Evolutionary conservation across 2,113 vertebrate genomes (phyloP), one percentile per base, ranked within the genome.

Genomic region (Steatornis caripensis): DNA sequence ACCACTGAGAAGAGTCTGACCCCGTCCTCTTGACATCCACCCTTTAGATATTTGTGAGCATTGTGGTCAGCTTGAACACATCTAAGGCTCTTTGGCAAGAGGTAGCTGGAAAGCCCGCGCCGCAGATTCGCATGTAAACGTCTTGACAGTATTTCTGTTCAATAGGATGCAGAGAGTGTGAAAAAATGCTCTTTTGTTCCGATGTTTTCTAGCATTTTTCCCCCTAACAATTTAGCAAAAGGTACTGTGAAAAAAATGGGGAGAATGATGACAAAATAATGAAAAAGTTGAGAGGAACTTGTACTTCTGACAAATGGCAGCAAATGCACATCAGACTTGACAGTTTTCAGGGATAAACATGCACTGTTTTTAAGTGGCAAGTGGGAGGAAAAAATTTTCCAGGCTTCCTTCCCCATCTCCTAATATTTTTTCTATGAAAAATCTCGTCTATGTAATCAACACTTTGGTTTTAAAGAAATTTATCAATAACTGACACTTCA

Each of bases 371-470:
- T 83, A 97, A 97, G 94, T 66, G 77, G 84, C 77, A 97, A 89
- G 96, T 96, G 84, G 95, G 86, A 95, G 95, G 77, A 87, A 96
- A 98, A 97, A 84, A 85, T 92, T 98, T 96, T 93, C 89, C 80
- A 92, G 48, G 66, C 69, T 58, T 71, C 77, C 60, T 92, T 94
- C 61, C 34, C 39, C 58, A 89, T 60, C 87, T 92, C 82, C 70
- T 89, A 87, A 36, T 87, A 70, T 93, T 71, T 96, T 92, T 93
- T 84, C 81, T 93, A 61, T 45, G 41, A 95, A 89, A 93, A 82
- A 15, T 77, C 68, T 89, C 0, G 0, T 74, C 68, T 83, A 32
- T 87, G 88, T 92, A 94, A 96, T 92, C 79, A 95, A 84, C 94
- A 87, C 74, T 84, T 22, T 49, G 69, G 89, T 89, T 88, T 83